phyloP scores from a whole-genome alignment of 2,888 invertebrate species.

The Lomographa bimaculata region DNA sequence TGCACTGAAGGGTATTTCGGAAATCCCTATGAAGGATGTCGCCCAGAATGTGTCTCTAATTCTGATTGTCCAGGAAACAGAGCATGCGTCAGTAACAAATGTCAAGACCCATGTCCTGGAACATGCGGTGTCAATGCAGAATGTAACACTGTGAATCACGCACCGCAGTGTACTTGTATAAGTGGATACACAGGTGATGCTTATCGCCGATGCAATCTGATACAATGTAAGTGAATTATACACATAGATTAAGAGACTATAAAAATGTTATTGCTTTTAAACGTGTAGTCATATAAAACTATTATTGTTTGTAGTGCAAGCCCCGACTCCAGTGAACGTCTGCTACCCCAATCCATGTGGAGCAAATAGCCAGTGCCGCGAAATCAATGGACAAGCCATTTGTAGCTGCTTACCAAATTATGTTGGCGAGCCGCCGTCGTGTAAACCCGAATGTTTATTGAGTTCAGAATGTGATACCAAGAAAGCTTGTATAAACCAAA shows the following conservation, averaged over 20 bases:
- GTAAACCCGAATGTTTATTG: conserved; percentile 87
- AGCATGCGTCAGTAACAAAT: conserved; percentile 89
- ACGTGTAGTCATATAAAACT: conserved; percentile 1
- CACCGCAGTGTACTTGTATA: conserved; percentile 87
- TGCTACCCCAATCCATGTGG: conserved; percentile 86
- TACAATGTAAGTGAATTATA: conserved; percentile 60
- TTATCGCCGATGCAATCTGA: conserved; percentile 75
- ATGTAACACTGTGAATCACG: conserved; percentile 88
- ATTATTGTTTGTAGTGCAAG: conserved; percentile 59
- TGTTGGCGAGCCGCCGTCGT: conserved; percentile 87
- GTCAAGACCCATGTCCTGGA: conserved; percentile 90
- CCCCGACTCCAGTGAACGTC: conserved; percentile 64
- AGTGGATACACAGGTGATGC: conserved; percentile 86
- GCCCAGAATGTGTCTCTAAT: conserved; percentile 89
- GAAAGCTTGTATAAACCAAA: conserved; percentile 86
- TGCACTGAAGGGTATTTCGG: conserved; percentile 89
- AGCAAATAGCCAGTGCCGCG: conserved; percentile 84
- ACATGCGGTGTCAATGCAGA: conserved; percentile 89
- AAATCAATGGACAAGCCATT: conserved; percentile 83
- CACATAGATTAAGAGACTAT: not conserved
- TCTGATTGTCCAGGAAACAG: conserved; percentile 88
- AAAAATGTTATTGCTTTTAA: not conserved
- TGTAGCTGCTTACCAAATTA: conserved; percentile 88
- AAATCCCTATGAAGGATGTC: conserved; percentile 90
- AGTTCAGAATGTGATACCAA: conserved; percentile 86